Evolutionary conservation across 1,140 invertebrate species (phyloP).

Genomic region (Hycleus cichorii): DNA sequence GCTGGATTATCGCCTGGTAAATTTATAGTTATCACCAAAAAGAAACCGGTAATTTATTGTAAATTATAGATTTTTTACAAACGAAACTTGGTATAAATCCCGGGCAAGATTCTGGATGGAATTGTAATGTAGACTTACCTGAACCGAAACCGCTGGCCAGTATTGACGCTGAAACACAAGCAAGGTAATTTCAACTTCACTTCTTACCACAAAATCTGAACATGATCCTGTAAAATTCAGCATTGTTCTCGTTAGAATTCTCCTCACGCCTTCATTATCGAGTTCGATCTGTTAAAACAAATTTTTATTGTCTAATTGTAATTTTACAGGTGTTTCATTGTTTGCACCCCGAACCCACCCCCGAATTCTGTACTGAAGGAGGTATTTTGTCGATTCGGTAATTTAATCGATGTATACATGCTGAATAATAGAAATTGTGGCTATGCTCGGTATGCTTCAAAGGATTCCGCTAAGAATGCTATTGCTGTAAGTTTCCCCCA

Average conservation of each 20-base stretch:
- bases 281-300: too few relatives aligned
- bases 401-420: conserved; percentile 85
- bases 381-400: conserved; percentile 87
- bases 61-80: conserved; percentile 17
- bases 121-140: conserved; percentile 60
- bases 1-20: conserved; percentile 51
- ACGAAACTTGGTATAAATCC: conserved; percentile 10
- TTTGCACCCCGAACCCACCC: conserved; percentile 74
- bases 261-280: too few relatives aligned
- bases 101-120: conserved; percentile 2
- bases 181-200: conserved; percentile 41
- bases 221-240: too few relatives aligned
- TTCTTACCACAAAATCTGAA: too few relatives aligned
- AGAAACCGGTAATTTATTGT: background rate
- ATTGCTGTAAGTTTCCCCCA: conserved; percentile 49
- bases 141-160: conserved; percentile 63
- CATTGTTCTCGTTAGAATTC: too few relatives aligned
- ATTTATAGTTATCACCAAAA: conserved; percentile 3
- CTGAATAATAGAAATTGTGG: conserved; percentile 84
- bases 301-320: background rate
- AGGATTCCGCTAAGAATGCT: conserved; percentile 69
- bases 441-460: conserved; percentile 80
- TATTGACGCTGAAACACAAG: conserved; percentile 60
- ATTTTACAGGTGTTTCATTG: conserved; percentile 56
- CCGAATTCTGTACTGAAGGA: conserved; percentile 75